Base-by-base conservation (phyloP, 1,140 invertebrate species). In the Brachionus asplanchnoidis region DNA sequence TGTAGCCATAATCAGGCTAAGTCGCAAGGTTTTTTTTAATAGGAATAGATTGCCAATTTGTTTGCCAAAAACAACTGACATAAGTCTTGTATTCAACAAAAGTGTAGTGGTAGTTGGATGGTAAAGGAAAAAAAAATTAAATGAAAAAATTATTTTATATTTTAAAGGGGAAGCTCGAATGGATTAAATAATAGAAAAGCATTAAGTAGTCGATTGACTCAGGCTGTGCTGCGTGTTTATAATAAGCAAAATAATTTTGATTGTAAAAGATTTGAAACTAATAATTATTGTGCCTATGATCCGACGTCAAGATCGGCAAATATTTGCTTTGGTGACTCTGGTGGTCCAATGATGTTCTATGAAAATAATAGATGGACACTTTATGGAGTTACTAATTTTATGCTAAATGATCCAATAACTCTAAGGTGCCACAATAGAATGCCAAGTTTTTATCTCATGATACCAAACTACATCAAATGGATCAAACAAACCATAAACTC, bases 341-440 rank as follows among this genome's bases (percentile, higher is more conserved):
- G 80, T 20, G 80, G 80, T 36, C 80, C 80, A 4, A 2, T 70
- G 23, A 66, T 84, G 80, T 46, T 65, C 3, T 70, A 84, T 44
- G 4, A 40, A n/a, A 66, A 66, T 32, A 44, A 70, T 6, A 84
- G 65, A 84, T 84, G 80, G 80, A 84, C 23, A 3, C 26, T 84
- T 8, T 46, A 44, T n/a, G 80, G 80, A 26, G 80, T 84, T 5
- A 53, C 70, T 26, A 75, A 44, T 75, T 75, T 75, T 42, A 44
- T 75, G 17, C 32, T 42, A 8, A 44, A 40, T 40, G 32, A 75
- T 75, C 32, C 36, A n/a, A 1, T 42, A 6, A 40, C 70, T 68
- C 17, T 66, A 8, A 28, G 7, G 40, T 70, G 80, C 12, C 53
- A 60, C 65, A 44, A 46, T 53, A 14, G 66, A 32, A 28, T 84